Base-by-base conservation (phyloP, 37 sponge, comb jelly and placozoan genomes). In the Oopsacas minuta region DNA sequence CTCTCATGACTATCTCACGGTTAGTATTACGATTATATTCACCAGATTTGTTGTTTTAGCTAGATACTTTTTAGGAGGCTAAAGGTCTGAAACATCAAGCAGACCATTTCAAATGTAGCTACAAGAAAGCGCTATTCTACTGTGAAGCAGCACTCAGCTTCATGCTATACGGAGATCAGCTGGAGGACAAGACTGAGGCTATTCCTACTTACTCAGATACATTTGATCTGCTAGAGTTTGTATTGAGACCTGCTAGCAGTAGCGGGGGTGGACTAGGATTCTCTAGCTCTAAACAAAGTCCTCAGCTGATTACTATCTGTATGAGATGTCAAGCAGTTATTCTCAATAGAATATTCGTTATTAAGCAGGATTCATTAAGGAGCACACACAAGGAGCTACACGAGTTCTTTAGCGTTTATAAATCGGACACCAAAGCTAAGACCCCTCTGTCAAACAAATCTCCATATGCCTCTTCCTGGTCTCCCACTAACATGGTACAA, bases 351-450 rank as follows among this genome's bases (percentile, higher is more conserved):
- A 61, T 61, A 61, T 61, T 61, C 75, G 22, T 61, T 10, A 61
- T 25, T 20, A 61, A 61, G 75, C 75, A 61, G 75, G 75, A 61
- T 25, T 7, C 28, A 3, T 5, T 25, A 34, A 61, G 28, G 30
- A 61, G 28, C 75, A 25, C 75, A 3, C 75, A 61, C 30, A 61
- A 12, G 22, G 75, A 61, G 30, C 30, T 61, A 3, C 75, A 61
- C 30, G 75, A 61, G 30, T 61, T 61, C 75, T 61, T 61, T 34
- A 61, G 75, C 30, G 75, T 10, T 5, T 61, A 61, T 12, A 61
- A 61, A 12, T 61, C 75, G 30, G 75, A 61, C 75, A 61, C 75
- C 32, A 61, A 61, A 34, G 75, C 75, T n/a, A 61, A 61, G 75
- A 61, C 75, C 17, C 75, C 75, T 12, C 28, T 61, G 5, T 61